Percentiles rank a stretch among this genome's conserved stretches.
Evolutionary conservation across 2,797 vertebrate genomes (phyloP).

Genomic region (Pseudopleuronectes americanus): DNA sequence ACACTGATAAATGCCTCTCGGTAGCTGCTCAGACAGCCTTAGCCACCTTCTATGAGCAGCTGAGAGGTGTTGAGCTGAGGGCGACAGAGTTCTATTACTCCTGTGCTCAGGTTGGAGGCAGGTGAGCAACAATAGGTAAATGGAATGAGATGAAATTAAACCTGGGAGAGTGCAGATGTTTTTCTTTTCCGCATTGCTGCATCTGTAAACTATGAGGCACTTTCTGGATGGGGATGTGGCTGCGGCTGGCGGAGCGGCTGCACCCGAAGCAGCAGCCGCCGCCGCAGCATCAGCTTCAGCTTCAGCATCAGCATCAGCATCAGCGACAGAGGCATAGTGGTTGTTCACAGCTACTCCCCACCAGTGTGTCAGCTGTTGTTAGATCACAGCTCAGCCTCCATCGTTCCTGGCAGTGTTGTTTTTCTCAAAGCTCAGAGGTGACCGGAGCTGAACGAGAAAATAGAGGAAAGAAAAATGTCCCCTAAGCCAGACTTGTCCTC

Average conservation of each 20-base stretch:
- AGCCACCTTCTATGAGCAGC: constrained; percentile 52
- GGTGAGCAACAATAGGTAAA: constrained; percentile 67
- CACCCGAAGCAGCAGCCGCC: no score
- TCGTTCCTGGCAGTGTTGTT: constrained; percentile 70
- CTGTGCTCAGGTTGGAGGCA: constrained; percentile 45
- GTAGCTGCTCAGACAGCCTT: constrained; percentile 58
- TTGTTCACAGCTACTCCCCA: constrained; percentile 62
- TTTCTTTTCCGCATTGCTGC: constrained; percentile 65
- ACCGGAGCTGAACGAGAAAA: constrained; percentile 44
- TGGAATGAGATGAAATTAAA: constrained; percentile 65
- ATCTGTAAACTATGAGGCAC: constrained; percentile 66
- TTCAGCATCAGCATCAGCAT: no score
- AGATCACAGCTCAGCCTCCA: constrained; percentile 66
- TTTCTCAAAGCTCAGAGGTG: constrained; percentile 70
- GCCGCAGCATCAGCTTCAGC: no score
- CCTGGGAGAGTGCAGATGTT: constrained; percentile 57
- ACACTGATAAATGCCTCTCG: constrained; percentile 77
- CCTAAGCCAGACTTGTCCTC: constrained; percentile 41
- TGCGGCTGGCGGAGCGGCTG: constrained; percentile 43
- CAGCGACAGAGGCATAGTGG: constrained; percentile 31
- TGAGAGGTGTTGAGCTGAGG: constrained; percentile 58
- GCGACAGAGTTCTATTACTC: constrained; percentile 58
- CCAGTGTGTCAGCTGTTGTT: constrained; percentile 73
- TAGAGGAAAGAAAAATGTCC: constrained; percentile 39
- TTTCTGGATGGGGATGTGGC: constrained; percentile 48